Percentiles rank a stretch among this genome's conserved stretches.
phyloP scores from a whole-genome alignment of 2,113 vertebrate species.

The Engraulis encrasicolus region DNA sequence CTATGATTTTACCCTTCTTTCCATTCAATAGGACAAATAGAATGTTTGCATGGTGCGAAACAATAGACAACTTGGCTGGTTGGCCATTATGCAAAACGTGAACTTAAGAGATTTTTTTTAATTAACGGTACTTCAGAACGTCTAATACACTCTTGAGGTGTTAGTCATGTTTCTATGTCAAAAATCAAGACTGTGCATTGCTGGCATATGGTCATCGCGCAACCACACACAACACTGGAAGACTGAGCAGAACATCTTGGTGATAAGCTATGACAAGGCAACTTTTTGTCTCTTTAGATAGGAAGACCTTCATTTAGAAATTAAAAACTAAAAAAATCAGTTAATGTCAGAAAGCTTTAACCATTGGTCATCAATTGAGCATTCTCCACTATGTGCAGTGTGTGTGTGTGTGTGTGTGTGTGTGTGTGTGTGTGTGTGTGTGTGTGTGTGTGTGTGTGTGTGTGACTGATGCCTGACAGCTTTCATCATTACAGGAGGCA shows the following conservation, averaged over 20 bases:
- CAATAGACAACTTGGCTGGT: background rate
- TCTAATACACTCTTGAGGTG: background rate
- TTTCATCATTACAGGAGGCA: too few species aligned
- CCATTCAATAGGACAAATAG: background rate
- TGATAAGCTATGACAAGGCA: background rate
- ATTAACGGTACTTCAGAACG: background rate
- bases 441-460: constrained; percentile 29
- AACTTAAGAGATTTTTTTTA: background rate
- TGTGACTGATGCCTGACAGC: too few species aligned
- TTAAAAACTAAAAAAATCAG: background rate
- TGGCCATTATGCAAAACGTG: background rate
- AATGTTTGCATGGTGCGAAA: background rate
- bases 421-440: background rate
- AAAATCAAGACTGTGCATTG: background rate
- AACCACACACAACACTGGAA: background rate
- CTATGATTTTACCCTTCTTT: background rate
- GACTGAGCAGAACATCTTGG: background rate
- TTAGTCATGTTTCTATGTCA: background rate
- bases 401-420: background rate
- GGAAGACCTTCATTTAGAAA: background rate
- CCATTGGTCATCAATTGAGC: background rate
- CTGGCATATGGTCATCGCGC: background rate
- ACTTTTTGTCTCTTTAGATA: background rate
- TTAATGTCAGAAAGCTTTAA: background rate
- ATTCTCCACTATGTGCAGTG: background rate